phyloP scores from a whole-genome alignment of 2,888 invertebrate genomes.

The Eupithecia vulgata region DNA sequence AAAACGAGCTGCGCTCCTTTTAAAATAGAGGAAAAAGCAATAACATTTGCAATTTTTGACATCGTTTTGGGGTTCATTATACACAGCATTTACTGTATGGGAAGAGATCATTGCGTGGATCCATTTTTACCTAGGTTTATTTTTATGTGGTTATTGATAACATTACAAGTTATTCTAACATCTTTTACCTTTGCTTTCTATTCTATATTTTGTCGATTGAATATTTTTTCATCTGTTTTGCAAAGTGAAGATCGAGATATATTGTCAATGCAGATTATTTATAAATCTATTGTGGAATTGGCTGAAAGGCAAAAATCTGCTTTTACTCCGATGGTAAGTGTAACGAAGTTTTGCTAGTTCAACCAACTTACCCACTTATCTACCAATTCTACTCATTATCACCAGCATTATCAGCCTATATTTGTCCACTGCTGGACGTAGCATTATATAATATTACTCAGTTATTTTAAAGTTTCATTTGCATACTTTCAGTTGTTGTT shows the following conservation, averaged over 20 bases:
- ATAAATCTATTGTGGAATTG: not conserved
- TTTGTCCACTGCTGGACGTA: too few relatives aligned
- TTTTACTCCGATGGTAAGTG: not conserved
- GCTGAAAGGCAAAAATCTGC: not conserved
- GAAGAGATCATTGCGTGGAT: not conserved
- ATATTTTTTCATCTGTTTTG: not conserved
- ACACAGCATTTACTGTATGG: too few relatives aligned
- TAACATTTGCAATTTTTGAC: too few relatives aligned
- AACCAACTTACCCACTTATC: too few relatives aligned
- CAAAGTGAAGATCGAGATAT: slow-evolving; percentile 1
- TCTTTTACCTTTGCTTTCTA: not conserved
- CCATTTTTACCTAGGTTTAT: not conserved
- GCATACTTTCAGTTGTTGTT: not conserved
- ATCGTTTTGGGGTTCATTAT: too few relatives aligned
- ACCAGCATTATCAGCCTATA: too few relatives aligned
- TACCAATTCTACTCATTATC: too few relatives aligned
- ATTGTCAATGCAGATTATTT: not conserved
- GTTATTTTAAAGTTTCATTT: too few relatives aligned
- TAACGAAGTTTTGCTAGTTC: not conserved
- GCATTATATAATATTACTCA: too few relatives aligned
- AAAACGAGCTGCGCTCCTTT: not conserved
- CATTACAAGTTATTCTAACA: not conserved
- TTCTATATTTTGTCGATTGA: slow-evolving; percentile 1
- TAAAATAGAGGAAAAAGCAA: not conserved
- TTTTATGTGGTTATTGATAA: not conserved